Evolutionary conservation across 1,140 invertebrate genomes (phyloP).

Genomic region (Ericerus pela): DNA sequence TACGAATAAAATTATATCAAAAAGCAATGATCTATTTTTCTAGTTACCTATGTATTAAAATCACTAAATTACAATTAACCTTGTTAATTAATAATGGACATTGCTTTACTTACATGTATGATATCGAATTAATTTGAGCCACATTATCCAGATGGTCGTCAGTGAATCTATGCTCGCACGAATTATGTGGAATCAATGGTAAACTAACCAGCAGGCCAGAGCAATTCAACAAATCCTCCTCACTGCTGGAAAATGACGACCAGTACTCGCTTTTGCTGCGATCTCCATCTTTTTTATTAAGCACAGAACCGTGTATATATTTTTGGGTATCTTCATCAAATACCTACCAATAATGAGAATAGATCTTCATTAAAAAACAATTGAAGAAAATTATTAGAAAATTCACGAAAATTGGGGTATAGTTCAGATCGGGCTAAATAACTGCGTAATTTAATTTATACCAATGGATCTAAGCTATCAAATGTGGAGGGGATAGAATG

Average conservation of each 20-base stretch:
- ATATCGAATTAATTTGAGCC: conserved; percentile 40
- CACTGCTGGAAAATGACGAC: conserved; percentile 61
- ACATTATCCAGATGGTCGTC: conserved; percentile 28
- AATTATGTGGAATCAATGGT: conserved; percentile 44
- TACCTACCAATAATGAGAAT: neutral
- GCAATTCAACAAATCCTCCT: conserved; percentile 55
- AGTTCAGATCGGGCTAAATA: too few relatives aligned
- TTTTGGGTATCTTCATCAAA: neutral
- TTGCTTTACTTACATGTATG: conserved; percentile 38
- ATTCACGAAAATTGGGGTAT: too few relatives aligned
- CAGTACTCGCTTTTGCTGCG: conserved; percentile 58
- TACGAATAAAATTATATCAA: too few relatives aligned
- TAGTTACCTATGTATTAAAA: too few relatives aligned
- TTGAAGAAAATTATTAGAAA: too few relatives aligned
- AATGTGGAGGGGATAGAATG: too few relatives aligned
- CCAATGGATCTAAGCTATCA: too few relatives aligned
- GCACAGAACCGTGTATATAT: neutral
- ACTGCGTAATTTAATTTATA: too few relatives aligned
- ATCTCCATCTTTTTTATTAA: conserved; percentile 29
- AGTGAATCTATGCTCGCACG: conserved; percentile 32
- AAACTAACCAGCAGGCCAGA: conserved; percentile 54
- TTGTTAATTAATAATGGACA: too few relatives aligned
- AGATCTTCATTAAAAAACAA: too few relatives aligned
- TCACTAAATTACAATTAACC: too few relatives aligned
- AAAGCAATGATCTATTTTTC: too few relatives aligned